Percentiles rank a stretch among this genome's conserved stretches.
Evolutionary conservation across 2,888 invertebrate species (phyloP).

Genomic region (Lordiphosa fenestrarum): DNA sequence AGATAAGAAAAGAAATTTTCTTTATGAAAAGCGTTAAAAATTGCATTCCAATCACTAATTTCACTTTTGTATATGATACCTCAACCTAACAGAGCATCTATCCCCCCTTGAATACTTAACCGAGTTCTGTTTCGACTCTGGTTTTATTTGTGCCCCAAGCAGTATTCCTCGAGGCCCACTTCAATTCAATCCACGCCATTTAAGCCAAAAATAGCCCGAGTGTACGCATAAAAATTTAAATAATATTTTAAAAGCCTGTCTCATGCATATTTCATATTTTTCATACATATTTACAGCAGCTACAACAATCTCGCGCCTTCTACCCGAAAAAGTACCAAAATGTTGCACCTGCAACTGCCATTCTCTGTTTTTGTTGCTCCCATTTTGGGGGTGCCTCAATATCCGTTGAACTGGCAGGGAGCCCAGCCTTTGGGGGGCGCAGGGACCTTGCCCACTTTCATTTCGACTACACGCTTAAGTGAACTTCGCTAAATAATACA

Average conservation of each 20-base stretch:
- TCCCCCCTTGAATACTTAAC: too few species aligned
- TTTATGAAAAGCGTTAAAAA: too few species aligned
- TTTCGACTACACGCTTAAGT: constrained; percentile 59
- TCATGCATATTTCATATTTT: constrained; percentile 55
- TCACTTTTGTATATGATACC: too few species aligned
- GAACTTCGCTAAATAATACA: constrained; percentile 59
- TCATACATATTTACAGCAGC: constrained; percentile 1
- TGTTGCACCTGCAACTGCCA: constrained; percentile 66
- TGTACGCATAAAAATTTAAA: constrained; percentile 27
- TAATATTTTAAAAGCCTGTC: constrained; percentile 65
- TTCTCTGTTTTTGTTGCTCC: constrained; percentile 23
- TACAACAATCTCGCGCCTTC: not conserved
- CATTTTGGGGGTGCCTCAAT: constrained; percentile 49
- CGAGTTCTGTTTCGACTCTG: too few species aligned
- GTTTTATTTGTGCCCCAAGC: not conserved
- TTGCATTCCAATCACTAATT: too few species aligned
- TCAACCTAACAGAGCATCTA: too few species aligned
- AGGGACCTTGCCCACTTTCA: constrained; percentile 44
- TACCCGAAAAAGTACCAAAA: constrained; percentile 13
- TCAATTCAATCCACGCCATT: not conserved
- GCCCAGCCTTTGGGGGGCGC: constrained; percentile 26
- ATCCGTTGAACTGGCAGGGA: constrained; percentile 56
- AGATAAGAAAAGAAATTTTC: too few species aligned
- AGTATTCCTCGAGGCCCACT: not conserved
- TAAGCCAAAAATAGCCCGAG: too few species aligned